Evolutionary conservation across 2,113 vertebrate genomes (phyloP).

Genomic region (Melanocharis versteri): DNA sequence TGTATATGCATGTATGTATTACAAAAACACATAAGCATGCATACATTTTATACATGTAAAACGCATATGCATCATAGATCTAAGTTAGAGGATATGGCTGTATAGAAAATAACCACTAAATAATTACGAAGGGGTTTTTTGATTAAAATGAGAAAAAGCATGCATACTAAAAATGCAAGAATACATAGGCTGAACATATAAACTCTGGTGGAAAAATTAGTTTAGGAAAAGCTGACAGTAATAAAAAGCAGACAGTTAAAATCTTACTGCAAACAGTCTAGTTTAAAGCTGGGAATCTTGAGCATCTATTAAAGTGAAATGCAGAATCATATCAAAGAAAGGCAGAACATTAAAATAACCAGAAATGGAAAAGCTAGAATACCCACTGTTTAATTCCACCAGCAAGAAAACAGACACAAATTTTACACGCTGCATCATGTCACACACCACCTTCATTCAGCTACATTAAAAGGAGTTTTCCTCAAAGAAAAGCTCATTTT

Average conservation of each 20-base stretch:
- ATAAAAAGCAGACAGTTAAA: slow-evolving; percentile 47
- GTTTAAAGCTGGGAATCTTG: slow-evolving; percentile 13
- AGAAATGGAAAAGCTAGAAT: slow-evolving; percentile 30
- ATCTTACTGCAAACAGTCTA: slow-evolving; percentile 13
- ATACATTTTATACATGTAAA: background rate
- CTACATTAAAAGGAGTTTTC: slow-evolving; percentile 10
- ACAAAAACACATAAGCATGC: background rate
- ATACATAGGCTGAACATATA: background rate
- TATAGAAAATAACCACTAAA: background rate
- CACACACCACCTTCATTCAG: slow-evolving; percentile 31
- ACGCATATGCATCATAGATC: background rate
- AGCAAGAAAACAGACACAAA: slow-evolving; percentile 43
- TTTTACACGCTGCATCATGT: background rate
- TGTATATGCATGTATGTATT: background rate
- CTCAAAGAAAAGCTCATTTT: slow-evolving; percentile 20
- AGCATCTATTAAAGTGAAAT: slow-evolving; percentile 8
- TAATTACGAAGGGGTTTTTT: background rate
- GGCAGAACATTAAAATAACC: slow-evolving; percentile 14
- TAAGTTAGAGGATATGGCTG: background rate
- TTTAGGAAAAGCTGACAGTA: slow-evolving; percentile 13
- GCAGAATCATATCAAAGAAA: background rate
- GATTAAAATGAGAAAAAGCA: background rate
- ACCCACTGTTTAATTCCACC: background rate
- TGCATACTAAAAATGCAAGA: background rate
- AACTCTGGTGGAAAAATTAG: slow-evolving; percentile 30